Conservation (phyloP, 2,888 invertebrate genomes). For the Mayetiola destructor region DNA sequence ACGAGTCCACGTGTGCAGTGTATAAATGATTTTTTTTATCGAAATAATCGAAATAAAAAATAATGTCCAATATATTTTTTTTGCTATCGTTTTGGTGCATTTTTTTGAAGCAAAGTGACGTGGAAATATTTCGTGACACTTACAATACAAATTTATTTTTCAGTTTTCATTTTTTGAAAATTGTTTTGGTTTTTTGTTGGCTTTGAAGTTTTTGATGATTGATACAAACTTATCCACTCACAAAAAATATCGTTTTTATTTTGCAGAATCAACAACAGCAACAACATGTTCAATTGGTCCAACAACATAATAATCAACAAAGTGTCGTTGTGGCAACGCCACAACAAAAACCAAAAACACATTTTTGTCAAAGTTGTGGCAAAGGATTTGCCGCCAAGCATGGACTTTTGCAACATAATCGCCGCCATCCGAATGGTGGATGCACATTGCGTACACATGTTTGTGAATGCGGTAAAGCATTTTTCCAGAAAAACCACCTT, state of each 20-base stretch:
- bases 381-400: conserved; percentile 74
- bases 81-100: too few species aligned
- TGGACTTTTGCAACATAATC: conserved; percentile 63
- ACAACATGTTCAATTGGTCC: conserved; percentile 32
- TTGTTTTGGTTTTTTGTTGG: too few species aligned
- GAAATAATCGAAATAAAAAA: too few species aligned
- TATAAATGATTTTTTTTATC: too few species aligned
- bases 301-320: conserved; percentile 21
- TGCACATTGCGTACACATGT: conserved; percentile 66
- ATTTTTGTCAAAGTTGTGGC: conserved; percentile 64
- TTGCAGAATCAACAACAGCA: conserved; percentile 17
- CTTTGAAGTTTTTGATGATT: too few species aligned
- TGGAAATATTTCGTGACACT: too few species aligned
- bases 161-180: too few species aligned
- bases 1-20: too few species aligned
- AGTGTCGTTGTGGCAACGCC: conserved; percentile 17
- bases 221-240: too few species aligned
- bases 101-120: too few species aligned
- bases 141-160: too few species aligned
- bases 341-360: conserved; percentile 49
- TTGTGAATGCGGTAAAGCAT: conserved; percentile 71
- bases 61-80: too few species aligned
- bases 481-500: conserved; percentile 74
- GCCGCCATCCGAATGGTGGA: conserved; percentile 63
- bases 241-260: conserved; percentile 21